Conservation (phyloP, 1,140 invertebrate genomes). For the Gryon sp. region DNA sequence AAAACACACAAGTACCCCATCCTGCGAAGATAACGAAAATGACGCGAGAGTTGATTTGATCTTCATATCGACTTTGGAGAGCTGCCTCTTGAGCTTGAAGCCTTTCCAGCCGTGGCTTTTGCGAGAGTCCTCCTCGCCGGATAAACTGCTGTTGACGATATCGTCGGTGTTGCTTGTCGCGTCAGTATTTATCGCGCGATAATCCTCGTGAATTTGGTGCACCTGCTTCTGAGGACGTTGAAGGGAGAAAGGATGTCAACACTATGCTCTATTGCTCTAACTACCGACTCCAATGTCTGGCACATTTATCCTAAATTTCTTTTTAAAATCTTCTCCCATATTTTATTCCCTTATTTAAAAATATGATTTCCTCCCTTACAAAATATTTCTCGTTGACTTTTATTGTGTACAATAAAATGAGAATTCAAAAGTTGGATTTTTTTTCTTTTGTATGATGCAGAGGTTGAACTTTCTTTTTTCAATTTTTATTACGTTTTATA, state of each 20-base stretch:
- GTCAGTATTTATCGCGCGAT: conserved; percentile 61
- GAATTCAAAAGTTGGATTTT: too few species aligned
- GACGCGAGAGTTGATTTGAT: conserved; percentile 84
- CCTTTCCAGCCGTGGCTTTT: conserved; percentile 82
- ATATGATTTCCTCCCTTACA: too few species aligned
- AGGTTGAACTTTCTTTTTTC: too few species aligned
- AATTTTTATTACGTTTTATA: background rate
- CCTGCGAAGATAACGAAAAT: conserved; percentile 74
- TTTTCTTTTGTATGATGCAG: too few species aligned
- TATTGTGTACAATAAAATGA: too few species aligned
- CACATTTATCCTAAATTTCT: too few species aligned
- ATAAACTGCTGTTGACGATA: conserved; percentile 51
- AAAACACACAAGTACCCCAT: conserved; percentile 77
- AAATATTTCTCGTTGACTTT: too few species aligned
- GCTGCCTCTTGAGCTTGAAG: conserved; percentile 88
- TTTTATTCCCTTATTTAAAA: background rate
- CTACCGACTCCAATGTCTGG: conserved; percentile 56
- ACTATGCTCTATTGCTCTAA: conserved; percentile 20
- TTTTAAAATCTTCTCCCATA: conserved; percentile 35
- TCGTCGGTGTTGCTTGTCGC: conserved; percentile 67
- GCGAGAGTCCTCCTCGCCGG: conserved; percentile 67
- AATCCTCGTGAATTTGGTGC: conserved; percentile 63
- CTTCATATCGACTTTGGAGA: conserved; percentile 89
- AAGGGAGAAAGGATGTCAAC: conserved; percentile 52
- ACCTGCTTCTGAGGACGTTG: conserved; percentile 64